Evolutionary conservation across 2,797 vertebrate species (phyloP).

Genomic region (Pyrocephalus nanus): DNA sequence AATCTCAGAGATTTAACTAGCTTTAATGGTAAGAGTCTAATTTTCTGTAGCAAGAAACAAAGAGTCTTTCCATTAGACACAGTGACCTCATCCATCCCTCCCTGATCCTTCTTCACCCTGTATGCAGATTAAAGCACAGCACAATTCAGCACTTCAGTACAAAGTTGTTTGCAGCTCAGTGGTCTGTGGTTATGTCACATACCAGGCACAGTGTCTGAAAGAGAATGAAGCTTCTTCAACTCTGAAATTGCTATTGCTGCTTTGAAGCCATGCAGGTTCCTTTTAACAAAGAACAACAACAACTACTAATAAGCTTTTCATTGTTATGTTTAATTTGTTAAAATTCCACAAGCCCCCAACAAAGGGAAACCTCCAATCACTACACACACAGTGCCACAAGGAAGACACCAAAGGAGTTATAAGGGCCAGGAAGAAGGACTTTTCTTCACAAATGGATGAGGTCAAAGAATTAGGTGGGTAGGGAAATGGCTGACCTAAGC

Average conservation of each 20-base stretch:
- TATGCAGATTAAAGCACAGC: not conserved
- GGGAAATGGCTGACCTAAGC: not conserved
- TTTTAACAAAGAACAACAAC: not conserved
- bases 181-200: not conserved
- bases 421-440: not conserved
- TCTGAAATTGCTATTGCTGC: not conserved
- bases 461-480: not conserved
- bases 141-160: constrained; percentile 33
- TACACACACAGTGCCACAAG: not conserved
- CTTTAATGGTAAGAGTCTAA: constrained; percentile 1
- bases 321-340: not conserved
- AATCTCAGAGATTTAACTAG: constrained; percentile 8
- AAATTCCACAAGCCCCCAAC: not conserved
- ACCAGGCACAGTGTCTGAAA: not conserved
- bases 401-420: not conserved
- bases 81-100: not conserved
- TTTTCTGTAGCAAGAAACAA: not conserved
- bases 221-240: not conserved
- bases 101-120: constrained; percentile 12
- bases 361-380: not conserved
- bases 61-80: not conserved
- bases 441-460: not conserved
- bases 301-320: not conserved
- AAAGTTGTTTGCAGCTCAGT: constrained; percentile 26
- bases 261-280: not conserved